Evolutionary conservation across 1,140 invertebrate species (phyloP).

Genomic region (Oryctes rhinoceros): DNA sequence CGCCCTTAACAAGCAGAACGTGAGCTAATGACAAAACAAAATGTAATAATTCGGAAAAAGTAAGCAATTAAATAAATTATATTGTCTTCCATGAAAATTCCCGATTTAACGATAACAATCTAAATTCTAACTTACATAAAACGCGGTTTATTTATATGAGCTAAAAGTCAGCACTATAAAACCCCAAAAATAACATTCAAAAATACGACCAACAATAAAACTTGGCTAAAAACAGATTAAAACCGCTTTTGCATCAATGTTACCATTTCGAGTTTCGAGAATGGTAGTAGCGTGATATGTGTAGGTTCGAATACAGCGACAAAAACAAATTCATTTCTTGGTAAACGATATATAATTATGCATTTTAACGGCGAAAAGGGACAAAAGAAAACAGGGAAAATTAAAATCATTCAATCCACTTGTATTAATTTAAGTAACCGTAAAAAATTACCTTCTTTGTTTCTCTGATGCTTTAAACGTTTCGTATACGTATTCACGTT

Average conservation of each 20-base stretch:
- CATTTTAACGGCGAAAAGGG: no score
- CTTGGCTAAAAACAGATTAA: background rate
- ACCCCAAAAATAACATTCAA: constrained; percentile 12
- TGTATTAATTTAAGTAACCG: no score
- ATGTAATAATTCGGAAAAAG: background rate
- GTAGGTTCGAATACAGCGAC: background rate
- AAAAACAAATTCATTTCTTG: no score
- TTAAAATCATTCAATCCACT: no score
- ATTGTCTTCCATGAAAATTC: background rate
- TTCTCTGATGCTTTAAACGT: no score
- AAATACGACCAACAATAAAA: constrained; percentile 7
- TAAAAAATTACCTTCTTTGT: no score
- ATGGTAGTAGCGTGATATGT: background rate
- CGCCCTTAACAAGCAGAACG: background rate
- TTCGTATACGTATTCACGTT: no score
- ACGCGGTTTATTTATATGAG: background rate
- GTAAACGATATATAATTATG: no score
- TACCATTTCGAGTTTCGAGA: background rate
- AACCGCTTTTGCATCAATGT: background rate
- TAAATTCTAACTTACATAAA: background rate
- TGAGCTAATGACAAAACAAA: background rate
- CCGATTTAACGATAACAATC: background rate
- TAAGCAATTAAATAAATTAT: background rate
- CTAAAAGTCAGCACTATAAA: constrained; percentile 2
- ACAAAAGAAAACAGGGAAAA: no score